Conservation (phyloP, 1,140 invertebrate species). For the Brachionus plicatilis region DNA sequence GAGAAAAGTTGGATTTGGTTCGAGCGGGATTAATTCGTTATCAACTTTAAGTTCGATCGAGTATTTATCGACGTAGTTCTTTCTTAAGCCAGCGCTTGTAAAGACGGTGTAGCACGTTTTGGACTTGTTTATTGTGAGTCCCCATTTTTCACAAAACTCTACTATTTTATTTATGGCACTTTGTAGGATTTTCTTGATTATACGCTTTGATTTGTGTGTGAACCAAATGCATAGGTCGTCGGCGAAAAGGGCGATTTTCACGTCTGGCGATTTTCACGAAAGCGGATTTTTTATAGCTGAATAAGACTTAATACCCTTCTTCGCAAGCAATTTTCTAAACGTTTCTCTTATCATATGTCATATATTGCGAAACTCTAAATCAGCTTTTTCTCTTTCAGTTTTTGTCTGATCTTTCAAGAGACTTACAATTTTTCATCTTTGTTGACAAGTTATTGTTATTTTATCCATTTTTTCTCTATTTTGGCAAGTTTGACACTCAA, state of each 20-base stretch:
- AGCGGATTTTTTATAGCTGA: too few relatives aligned
- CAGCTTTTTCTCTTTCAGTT: too few relatives aligned
- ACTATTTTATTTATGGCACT: neutral
- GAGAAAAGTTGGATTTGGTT: neutral
- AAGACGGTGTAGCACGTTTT: neutral
- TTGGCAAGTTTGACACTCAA: too few relatives aligned
- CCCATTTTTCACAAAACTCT: neutral
- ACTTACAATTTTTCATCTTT: too few relatives aligned
- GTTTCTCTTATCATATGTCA: too few relatives aligned
- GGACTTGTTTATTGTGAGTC: neutral
- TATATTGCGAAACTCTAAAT: too few relatives aligned
- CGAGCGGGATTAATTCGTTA: neutral
- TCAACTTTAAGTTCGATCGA: neutral
- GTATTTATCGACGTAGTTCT: neutral
- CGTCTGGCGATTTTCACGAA: too few relatives aligned
- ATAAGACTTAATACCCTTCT: too few relatives aligned
- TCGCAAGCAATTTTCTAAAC: too few relatives aligned
- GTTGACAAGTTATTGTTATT: too few relatives aligned
- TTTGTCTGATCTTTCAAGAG: too few relatives aligned
- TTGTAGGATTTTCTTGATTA: neutral
- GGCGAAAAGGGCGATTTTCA: neutral
- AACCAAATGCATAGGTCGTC: slow-evolving; percentile 6
- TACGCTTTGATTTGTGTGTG: neutral
- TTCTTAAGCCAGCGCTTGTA: neutral
- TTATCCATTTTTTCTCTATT: too few relatives aligned